Evolutionary conservation across 1,140 invertebrate species (phyloP), one percentile per base, ranked within the genome.

Genomic region (Saccostrea echinata): DNA sequence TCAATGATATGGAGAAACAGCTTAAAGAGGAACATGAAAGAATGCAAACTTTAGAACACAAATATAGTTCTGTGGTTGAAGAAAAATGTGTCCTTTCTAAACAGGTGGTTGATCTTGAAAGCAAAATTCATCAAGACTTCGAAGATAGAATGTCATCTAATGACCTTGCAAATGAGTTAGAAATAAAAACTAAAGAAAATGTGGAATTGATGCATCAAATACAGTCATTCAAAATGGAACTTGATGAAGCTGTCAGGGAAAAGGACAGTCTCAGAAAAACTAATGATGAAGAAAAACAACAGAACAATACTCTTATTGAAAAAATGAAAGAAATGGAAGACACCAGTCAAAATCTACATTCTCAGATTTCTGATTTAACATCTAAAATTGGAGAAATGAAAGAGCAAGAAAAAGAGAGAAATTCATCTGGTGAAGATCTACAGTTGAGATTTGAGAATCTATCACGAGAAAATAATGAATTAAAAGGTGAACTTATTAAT

Each of bases 401-500:
- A 13, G 68, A 76, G 68, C 24, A 12, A 30, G 68, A 30, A 30
- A 76, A 30, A 33, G 3, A 13, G 16, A 76, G 16, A 2, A 27
- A 76, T 27, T 76, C 68, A 3, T 30, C 68, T 3, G 16, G 11
- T 11, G 24, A 24, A 30, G 13, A 76, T 76, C 24, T 76, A 33
- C 24, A 30, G 11, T 76, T 76, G 27, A 13, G 24, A 76, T 12
- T 76, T 12, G 27, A 27, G 27, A 76, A 33, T 76, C 9, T 76
- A 12, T 30, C 9, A 16, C 13, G 12, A 30, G 68, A 76, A 76
- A 76, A 76, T 33, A 27, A 76, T 84, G 64, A 71, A 57, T 55
- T 91, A 61, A 86, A 86, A 71, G 68, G 16, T 55, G 87, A 88
- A 81, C 83, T 57, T 21, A 61, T 88, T 18, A 24, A 83, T 8